phyloP scores from a whole-genome alignment of 2,113 vertebrate genomes.

The Tachysurus vachellii region DNA sequence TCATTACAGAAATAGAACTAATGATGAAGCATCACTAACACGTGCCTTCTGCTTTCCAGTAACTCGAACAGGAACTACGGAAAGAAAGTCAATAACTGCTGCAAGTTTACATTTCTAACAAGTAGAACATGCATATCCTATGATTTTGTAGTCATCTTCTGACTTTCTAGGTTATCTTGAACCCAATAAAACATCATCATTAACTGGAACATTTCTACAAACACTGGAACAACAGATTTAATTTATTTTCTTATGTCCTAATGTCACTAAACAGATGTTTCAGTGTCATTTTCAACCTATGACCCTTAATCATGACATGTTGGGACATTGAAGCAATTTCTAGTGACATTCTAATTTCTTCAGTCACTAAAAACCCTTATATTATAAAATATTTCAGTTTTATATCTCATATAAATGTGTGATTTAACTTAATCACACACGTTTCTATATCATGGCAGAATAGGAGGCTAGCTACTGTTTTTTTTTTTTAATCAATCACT shows the following conservation, averaged over 20 bases:
- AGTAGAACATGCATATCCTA: not conserved
- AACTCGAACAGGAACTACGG: not conserved
- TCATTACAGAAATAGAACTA: conserved; percentile 11
- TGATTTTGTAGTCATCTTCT: not conserved
- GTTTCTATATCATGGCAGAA: no score
- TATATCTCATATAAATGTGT: no score
- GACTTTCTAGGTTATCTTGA: not conserved
- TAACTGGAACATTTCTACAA: not conserved
- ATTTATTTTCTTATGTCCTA: not conserved
- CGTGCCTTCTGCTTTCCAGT: not conserved
- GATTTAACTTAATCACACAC: no score
- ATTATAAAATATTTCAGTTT: no score
- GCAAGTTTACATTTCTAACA: not conserved
- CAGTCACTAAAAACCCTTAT: no score
- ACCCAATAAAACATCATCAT: not conserved
- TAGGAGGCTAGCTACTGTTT: no score
- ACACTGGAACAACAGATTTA: not conserved
- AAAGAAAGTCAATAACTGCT: not conserved
- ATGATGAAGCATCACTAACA: not conserved
- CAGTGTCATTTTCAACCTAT: not conserved
- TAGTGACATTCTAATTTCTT: no score
- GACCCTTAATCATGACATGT: no score
- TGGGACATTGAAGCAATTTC: no score
- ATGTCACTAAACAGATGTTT: not conserved
- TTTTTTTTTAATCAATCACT: no score